Conservation (phyloP, 2,797 vertebrate species). For the Podarcis lilfordi region DNA sequence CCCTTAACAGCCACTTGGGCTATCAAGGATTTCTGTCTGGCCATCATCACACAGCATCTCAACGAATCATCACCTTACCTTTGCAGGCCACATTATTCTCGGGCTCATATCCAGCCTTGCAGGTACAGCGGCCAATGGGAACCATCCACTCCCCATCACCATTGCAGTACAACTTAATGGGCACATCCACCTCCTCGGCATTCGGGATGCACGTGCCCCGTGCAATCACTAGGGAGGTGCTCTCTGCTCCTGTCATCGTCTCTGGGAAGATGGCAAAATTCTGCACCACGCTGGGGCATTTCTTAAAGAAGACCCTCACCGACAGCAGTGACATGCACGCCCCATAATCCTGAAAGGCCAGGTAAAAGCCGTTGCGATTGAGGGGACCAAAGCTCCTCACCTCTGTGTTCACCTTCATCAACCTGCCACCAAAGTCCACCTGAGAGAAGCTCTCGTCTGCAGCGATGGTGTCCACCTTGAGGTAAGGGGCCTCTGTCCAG, state of each 20-base stretch:
- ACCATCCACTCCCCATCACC: conserved; percentile 99
- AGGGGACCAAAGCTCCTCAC: conserved; percentile 96
- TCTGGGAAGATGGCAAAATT: conserved; percentile 97
- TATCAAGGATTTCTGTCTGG: neutral
- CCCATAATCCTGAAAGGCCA: conserved; percentile 98
- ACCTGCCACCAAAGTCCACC: conserved; percentile 95
- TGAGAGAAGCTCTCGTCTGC: conserved; percentile 98
- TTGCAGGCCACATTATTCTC: conserved; percentile 93
- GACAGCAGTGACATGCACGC: conserved; percentile 98
- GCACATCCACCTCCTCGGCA: conserved; percentile 94
- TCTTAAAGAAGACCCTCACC: conserved; percentile 97
- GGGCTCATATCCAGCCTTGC: conserved; percentile 94
- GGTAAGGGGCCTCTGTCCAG: conserved; percentile 98
- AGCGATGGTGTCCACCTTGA: conserved; percentile 98
- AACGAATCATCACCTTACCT: conserved; percentile 80
- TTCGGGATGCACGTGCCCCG: conserved; percentile 93
- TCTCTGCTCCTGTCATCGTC: conserved; percentile 97
- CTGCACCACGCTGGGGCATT: conserved; percentile 96
- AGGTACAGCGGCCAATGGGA: conserved; percentile 96
- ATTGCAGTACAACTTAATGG: conserved; percentile 98
- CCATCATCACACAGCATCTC: accelerated
- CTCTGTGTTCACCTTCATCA: conserved; percentile 99
- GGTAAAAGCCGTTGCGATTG: conserved; percentile 94
- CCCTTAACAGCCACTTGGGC: neutral
- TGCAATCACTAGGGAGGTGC: conserved; percentile 96